Evolutionary conservation across 2,113 vertebrate species (phyloP), one percentile per base, ranked within the genome.

Genomic region (Calidris pugnax): DNA sequence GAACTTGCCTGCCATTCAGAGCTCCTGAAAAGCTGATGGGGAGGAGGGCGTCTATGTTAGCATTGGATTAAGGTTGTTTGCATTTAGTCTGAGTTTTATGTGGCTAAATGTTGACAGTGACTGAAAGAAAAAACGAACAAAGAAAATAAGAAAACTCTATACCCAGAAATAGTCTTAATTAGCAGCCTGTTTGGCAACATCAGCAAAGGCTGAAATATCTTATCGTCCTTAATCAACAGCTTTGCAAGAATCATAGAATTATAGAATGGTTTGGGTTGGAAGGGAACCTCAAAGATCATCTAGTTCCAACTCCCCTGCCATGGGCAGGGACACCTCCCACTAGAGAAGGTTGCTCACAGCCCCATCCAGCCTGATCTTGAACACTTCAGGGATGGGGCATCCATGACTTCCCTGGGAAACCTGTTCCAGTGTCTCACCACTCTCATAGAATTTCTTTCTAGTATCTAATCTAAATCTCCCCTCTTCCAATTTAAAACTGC

Each of bases 1-100:
- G 66, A 79, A 66, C 9, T 78, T 85, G 28, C 20, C 20, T 63
- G 15, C 45, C 47, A 4, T 89, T 68, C 73, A 92, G 57, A 85
- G 50, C 15, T 14, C 23, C 60, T 81, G 69, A 69, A 81, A 96
- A 77, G 5, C 22, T 68, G 53, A 14, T 66, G 39, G 16, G 48
- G 35, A 45, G 64, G 67, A 82, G 14, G 14, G 2, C 24, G 27
- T 91, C 39, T 79, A 0, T 89, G 66, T 91, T 95, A 94, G 27
- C 43, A 69, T 53, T 89, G 62, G 83, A 90, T 95, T 94, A 81
- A 68, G 30, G 26, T 16, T 92, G 86, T 96, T 94, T 92, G 73
- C 73, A 73, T 76, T 93, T 90, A 69, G 66, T 84, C 83, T 94
- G 69, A 53, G 9, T 50, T 95, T 92, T 79, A 35, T 50, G 68